Evolutionary conservation across 2,797 vertebrate genomes (phyloP), one percentile per base, ranked within the genome.

Genomic region (Rallus crepitans): DNA sequence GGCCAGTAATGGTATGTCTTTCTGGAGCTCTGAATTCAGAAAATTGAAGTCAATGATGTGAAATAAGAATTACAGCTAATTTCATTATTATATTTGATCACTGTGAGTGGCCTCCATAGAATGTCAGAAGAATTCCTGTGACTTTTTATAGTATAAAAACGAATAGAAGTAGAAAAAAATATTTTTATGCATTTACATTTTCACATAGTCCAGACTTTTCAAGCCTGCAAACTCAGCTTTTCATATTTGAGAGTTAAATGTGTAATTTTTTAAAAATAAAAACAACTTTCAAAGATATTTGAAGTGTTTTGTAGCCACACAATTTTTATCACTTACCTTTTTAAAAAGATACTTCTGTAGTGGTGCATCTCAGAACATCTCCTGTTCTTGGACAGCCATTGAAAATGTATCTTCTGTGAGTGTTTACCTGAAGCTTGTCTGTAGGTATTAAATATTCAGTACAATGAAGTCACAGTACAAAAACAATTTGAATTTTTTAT

Each of bases 401-500:
- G 76, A 68, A 78, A 60, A 73, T 21, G 1, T 52, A 19, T 48
- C 23, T 69, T 77, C 52, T 30, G 2, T 52, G 6, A 68, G 9
- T 81, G 15, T 76, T 83, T 79, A 35, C 37, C 69, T 83, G 12
- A 80, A 52, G 35, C 39, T 75, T 88, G 24, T 73, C 61, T 71
- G 2, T n/a, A 72, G 50, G 37, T 68, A 69, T 94, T 80, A 94
- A 94, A 76, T 63, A 93, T 77, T 76, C 21, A 77, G 12, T 52
- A 23, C 31, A 37, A 37, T 82, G 71, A 80, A 87, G 48, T 80
- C 64, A 93, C 15, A 57, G 71, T 64, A 50, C 37, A 87, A 81
- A 90, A 66, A 21, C n/a, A 50, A n/a, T 92, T 66, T 89, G 23
- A 76, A 82, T 95, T 87, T 95, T 94, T 92, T 94, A 91, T 85